Conservation (phyloP, 2,797 vertebrate species). For the Gadopsis bispinosus region DNA sequence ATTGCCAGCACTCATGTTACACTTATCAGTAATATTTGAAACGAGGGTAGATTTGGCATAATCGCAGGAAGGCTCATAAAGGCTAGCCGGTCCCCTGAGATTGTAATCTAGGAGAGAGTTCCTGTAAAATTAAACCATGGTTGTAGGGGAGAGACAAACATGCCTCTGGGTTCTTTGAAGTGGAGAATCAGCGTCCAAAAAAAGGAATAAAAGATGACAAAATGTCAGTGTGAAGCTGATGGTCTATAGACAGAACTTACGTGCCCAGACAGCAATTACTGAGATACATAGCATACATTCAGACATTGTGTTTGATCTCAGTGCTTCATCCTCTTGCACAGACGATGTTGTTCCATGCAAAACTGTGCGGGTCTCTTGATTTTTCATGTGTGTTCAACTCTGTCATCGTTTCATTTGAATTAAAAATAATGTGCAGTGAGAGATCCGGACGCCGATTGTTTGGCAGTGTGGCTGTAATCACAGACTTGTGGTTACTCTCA, state of each 20-base stretch:
- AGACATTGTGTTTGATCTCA: conserved; percentile 79
- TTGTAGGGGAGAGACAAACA: conserved; percentile 56
- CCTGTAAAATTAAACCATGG: conserved; percentile 82
- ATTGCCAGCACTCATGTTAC: conserved; percentile 76
- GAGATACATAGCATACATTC: conserved; percentile 71
- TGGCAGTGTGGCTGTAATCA: conserved; percentile 77
- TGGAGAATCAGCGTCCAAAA: conserved; percentile 74
- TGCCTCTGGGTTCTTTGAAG: conserved; percentile 79
- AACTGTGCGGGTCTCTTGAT: conserved; percentile 56
- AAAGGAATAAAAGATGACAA: conserved; percentile 83
- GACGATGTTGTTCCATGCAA: conserved; percentile 64
- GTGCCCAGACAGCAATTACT: conserved; percentile 82
- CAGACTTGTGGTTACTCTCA: conserved; percentile 77
- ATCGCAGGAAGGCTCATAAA: conserved; percentile 79
- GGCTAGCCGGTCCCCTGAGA: conserved; percentile 73
- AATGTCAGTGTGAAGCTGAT: conserved; percentile 78
- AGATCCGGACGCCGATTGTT: conserved; percentile 74
- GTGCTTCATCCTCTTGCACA: conserved; percentile 63
- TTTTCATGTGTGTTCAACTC: conserved; percentile 53
- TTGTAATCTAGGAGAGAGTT: conserved; percentile 82
- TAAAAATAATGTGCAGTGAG: conserved; percentile 75
- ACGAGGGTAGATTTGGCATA: conserved; percentile 73
- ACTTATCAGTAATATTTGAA: conserved; percentile 82
- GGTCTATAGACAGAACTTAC: conserved; percentile 79
- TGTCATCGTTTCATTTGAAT: conserved; percentile 77